Conservation (phyloP, 2,797 vertebrate species). For the Botia almorhae region DNA sequence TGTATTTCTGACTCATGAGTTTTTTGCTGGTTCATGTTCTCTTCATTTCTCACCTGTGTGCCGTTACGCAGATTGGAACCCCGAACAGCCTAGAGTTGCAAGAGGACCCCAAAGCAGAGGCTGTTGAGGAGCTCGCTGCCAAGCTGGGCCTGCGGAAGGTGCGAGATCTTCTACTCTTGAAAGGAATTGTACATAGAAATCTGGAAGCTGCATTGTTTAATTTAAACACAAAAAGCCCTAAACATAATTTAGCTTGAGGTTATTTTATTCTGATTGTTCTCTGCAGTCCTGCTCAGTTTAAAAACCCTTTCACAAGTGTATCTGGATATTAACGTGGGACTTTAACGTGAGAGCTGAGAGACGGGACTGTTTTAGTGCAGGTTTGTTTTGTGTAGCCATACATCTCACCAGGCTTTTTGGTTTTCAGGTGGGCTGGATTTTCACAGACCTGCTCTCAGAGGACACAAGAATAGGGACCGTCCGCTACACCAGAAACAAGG, state of each 20-base stretch:
- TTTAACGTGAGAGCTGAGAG: neutral
- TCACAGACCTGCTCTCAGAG: constrained; percentile 94
- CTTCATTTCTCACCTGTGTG: neutral
- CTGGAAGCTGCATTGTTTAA: too few species aligned
- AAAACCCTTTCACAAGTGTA: neutral
- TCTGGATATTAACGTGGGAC: neutral
- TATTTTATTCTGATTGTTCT: too few species aligned
- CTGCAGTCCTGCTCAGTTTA: neutral
- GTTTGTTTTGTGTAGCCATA: too few species aligned
- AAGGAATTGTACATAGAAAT: neutral
- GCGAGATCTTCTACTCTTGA: neutral
- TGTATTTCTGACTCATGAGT: too few species aligned
- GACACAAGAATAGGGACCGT: constrained; percentile 97
- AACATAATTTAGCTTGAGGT: too few species aligned
- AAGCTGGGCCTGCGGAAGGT: constrained; percentile 96
- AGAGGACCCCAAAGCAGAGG: constrained; percentile 92
- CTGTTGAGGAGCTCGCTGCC: constrained; percentile 94
- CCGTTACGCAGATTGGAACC: constrained; percentile 83
- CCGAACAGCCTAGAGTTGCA: constrained; percentile 96
- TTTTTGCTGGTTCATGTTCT: neutral
- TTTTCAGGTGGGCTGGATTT: constrained; percentile 95
- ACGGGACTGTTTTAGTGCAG: neutral
- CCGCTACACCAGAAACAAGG: constrained; percentile 91
- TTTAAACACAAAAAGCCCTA: too few species aligned
- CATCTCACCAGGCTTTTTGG: neutral